phyloP scores from a whole-genome alignment of 2,113 vertebrate genomes.

The Campylorhamphus procurvoides region DNA sequence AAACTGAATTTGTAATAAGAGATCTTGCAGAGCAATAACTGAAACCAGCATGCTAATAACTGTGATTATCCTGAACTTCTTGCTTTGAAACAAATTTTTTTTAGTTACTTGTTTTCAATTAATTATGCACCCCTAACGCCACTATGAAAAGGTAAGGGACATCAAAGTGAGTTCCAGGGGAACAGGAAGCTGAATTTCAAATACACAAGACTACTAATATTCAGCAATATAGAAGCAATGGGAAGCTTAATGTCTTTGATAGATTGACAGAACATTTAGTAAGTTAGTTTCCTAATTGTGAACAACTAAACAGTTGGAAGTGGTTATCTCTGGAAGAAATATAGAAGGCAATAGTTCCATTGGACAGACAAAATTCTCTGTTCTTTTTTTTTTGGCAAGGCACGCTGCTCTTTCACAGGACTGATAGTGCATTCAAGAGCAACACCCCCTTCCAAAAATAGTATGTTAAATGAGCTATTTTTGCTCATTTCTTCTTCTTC shows the following conservation, averaged over 20 bases:
- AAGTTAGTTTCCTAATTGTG: slow-evolving; percentile 1
- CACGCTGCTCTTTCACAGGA: not conserved
- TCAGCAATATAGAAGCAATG: not conserved
- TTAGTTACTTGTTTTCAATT: slow-evolving; percentile 3
- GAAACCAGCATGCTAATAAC: not conserved
- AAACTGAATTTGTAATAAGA: not conserved
- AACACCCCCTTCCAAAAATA: slow-evolving; percentile 11
- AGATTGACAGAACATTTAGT: slow-evolving; percentile 5
- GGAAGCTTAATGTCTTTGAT: slow-evolving; percentile 2
- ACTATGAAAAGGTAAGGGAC: not conserved
- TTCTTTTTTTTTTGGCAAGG: not conserved
- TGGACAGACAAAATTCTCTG: not conserved
- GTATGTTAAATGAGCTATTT: not conserved
- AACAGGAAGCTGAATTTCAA: slow-evolving; percentile 6
- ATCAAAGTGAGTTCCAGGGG: not conserved
- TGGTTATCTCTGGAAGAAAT: not conserved
- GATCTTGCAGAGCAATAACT: not conserved
- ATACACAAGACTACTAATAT: not conserved
- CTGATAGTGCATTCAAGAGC: not conserved
- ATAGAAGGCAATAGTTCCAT: not conserved
- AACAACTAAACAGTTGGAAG: slow-evolving; percentile 25
- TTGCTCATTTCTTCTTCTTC: not conserved
- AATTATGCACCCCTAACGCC: not conserved
- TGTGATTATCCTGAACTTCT: not conserved
- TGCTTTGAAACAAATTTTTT: not conserved